Percentiles rank a stretch among this genome's conserved stretches.
These are phyloP conservation scores for Xanthorhoe designata DNA, from an alignment of 2,888 invertebrate species.

Conservation along the genomic window DNA sequence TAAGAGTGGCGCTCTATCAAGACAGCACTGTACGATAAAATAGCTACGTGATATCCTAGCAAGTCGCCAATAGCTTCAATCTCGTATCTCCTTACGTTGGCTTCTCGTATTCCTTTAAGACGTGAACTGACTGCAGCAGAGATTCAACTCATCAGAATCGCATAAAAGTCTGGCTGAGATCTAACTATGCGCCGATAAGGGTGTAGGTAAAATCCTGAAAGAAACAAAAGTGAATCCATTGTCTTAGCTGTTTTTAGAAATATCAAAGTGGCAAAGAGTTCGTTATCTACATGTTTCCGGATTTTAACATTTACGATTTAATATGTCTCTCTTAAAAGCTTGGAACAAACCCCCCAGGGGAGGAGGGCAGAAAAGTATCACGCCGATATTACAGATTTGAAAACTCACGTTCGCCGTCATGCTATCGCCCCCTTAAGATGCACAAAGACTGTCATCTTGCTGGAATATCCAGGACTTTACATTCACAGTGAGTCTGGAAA, in stretches of 20 bases:
- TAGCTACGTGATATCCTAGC: constrained; percentile 75
- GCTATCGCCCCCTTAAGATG: constrained; percentile 27
- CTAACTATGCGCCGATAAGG: neutral
- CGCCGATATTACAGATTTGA: neutral
- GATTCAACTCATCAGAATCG: constrained; percentile 22
- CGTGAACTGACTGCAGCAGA: constrained; percentile 18
- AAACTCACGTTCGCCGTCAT: constrained; percentile 5
- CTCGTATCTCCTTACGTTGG: constrained; percentile 64
- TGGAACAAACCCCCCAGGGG: neutral
- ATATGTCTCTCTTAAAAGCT: neutral
- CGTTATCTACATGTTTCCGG: neutral
- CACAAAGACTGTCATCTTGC: constrained; percentile 70
- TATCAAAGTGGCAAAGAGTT: neutral
- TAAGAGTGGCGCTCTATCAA: constrained; percentile 55
- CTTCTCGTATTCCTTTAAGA: constrained; percentile 52
- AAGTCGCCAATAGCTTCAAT: constrained; percentile 61
- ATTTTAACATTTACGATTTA: neutral
- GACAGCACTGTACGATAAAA: constrained; percentile 72
- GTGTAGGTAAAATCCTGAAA: neutral
- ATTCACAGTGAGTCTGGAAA: constrained; percentile 72
- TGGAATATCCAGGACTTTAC: constrained; percentile 71
- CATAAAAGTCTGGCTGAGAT: constrained; percentile 12
- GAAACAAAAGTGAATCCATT: neutral
- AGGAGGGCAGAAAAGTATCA: no score
- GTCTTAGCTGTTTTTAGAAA: neutral